Evolutionary conservation across 2,113 vertebrate species (phyloP), one percentile per base, ranked within the genome.

Genomic region (Fulica atra): DNA sequence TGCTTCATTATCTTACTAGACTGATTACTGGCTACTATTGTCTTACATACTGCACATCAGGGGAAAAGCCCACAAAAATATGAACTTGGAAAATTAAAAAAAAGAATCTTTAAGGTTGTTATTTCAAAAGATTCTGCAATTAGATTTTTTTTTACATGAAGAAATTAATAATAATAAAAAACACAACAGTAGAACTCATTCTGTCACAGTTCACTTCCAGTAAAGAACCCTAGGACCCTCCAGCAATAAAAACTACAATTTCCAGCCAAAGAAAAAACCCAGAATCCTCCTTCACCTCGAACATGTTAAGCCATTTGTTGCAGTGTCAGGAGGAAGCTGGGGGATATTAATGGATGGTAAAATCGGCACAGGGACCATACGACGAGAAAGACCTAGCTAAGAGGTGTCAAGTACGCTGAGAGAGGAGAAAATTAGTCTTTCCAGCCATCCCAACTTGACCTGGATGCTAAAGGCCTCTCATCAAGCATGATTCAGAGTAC

Each of bases 1-100:
- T 35, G 1, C 12, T 9, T 8, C 10, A 33, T 9, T 42, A 20
- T 13, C 46, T 79, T 79, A 71, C 36, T 78, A 53, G 36, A 66
- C 24, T 13, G 69, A 15, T 87, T 92, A 63, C 74, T 51, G 42
- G 16, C 31, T 93, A 28, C 31, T 59, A 13, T 36, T 81, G 16
- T 44, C 26, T 35, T 57, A 64, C 3, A 54, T 15, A 61, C 3
- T 21, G 59, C 11, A 50, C 0, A 0, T 5, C 20, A 3, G 11
- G 12, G 8, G 9, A 7, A 66, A 77, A 84, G 29, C 5, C 17
- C 44, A 42, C 33, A 25, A 70, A 88, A 92, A 86, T 28, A 61
- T 11, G 9, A 28, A 59, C 23, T 61, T 57, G 46, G 4, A 81
- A 73, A 87, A 78, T 29, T 35, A 26, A 65, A 73, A 31, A 31